These are phyloP conservation scores for Dione juno DNA, from an alignment of 2,888 invertebrate genomes.

Conservation along the genomic window DNA sequence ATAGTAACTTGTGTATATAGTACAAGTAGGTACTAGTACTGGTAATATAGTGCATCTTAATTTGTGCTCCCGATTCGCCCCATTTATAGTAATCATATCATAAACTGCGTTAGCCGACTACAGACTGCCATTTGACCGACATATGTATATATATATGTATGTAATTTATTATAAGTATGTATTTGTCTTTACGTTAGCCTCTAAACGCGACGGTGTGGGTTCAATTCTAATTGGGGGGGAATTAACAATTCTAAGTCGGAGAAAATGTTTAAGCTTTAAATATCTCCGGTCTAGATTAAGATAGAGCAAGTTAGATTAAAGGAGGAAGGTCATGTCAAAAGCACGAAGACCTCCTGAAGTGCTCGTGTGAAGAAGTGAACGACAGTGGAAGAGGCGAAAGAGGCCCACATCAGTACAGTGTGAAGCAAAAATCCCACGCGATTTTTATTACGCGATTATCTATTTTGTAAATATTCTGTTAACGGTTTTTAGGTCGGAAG, in stretches of 20 bases:
- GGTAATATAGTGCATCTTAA: constrained; percentile 34
- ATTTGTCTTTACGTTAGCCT: not conserved
- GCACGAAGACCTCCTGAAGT: no score
- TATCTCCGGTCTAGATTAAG: no score
- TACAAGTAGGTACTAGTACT: not conserved
- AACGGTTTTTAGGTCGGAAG: constrained; percentile 16
- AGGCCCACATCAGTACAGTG: no score
- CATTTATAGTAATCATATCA: constrained; percentile 40
- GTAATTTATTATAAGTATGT: not conserved
- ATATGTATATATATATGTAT: not conserved
- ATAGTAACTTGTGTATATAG: not conserved
- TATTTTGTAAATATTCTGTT: not conserved
- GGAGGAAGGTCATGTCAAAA: no score
- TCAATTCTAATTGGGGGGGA: no score
- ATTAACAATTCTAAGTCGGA: no score
- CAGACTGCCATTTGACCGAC: constrained; percentile 32
- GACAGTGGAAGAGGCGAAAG: no score
- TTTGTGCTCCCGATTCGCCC: constrained; percentile 39
- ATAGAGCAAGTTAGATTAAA: no score
- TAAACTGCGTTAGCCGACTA: constrained; percentile 39
- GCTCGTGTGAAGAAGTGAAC: no score
- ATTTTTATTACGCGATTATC: not conserved
- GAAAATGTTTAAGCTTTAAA: no score
- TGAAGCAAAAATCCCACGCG: not conserved
- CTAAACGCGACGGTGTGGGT: not conserved